Percentiles rank a stretch among this genome's conserved stretches.
phyloP scores from a whole-genome alignment of 2,888 invertebrate genomes.

The Euplagia quadripunctaria region DNA sequence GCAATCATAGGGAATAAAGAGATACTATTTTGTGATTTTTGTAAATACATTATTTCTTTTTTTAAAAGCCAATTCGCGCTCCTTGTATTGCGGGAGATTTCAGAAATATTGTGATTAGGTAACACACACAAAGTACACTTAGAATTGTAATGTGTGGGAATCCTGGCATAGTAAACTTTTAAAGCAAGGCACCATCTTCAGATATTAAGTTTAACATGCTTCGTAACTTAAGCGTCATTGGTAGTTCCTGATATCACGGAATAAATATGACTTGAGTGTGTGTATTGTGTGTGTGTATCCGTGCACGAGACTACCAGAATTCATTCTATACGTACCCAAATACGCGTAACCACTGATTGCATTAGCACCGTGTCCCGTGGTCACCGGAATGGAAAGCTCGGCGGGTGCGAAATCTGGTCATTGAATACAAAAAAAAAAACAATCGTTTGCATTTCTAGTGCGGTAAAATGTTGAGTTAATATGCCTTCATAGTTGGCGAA shows the following conservation, averaged over 20 bases:
- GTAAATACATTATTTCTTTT: background rate
- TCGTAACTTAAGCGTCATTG: too few relatives aligned
- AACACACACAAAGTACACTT: too few relatives aligned
- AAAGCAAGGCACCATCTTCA: too few relatives aligned
- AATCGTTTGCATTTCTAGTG: background rate
- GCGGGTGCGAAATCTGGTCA: background rate
- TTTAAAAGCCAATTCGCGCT: background rate
- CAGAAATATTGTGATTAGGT: too few relatives aligned
- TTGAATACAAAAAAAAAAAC: background rate
- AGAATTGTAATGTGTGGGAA: too few relatives aligned
- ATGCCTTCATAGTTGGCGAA: background rate
- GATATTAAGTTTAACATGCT: too few relatives aligned
- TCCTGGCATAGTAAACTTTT: too few relatives aligned
- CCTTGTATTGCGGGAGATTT: background rate
- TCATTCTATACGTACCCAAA: background rate
- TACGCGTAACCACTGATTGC: background rate
- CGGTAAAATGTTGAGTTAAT: background rate
- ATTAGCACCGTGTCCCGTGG: background rate
- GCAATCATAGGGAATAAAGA: background rate
- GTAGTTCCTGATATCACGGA: too few relatives aligned
- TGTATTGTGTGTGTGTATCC: too few relatives aligned
- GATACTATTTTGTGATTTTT: background rate
- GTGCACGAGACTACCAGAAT: background rate
- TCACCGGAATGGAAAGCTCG: background rate
- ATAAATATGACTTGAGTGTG: too few relatives aligned